A percentile compares a stretch with the other conserved stretches of the same genome.
These are phyloP conservation scores for Periparus ater DNA, from an alignment of 2,797 vertebrate species.

Conservation along the genomic window DNA sequence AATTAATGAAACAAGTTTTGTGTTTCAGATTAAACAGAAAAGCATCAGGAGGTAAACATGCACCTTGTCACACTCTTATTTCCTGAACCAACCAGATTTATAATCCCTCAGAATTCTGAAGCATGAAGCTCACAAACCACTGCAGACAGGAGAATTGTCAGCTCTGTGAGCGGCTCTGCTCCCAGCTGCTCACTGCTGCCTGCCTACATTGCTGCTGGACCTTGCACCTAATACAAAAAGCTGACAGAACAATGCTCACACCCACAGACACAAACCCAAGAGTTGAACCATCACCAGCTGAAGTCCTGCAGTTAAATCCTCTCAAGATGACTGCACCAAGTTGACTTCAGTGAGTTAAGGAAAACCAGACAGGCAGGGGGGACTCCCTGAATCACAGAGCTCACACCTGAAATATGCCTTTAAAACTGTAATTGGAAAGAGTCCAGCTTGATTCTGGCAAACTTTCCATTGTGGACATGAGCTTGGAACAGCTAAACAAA, in stretches of 20 bases:
- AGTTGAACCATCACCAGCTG: background rate
- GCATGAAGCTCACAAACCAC: background rate
- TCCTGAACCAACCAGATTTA: conserved; percentile 43
- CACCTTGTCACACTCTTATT: conserved; percentile 43
- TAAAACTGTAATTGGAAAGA: background rate
- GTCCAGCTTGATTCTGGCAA: background rate
- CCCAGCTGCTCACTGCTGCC: background rate
- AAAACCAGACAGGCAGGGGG: background rate
- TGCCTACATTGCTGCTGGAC: background rate
- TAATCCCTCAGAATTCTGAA: conserved; percentile 29
- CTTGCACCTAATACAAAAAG: background rate
- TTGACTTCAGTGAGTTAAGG: background rate
- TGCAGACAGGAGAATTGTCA: background rate
- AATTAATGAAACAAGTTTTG: conserved; percentile 62
- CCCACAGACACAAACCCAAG: background rate
- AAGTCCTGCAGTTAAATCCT: background rate
- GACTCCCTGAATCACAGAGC: background rate
- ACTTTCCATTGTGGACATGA: background rate
- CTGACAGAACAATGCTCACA: background rate
- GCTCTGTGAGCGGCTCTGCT: background rate
- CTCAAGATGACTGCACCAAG: background rate
- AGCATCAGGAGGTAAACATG: conserved; percentile 37
- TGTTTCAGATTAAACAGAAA: conserved; percentile 54
- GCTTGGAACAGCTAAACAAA: background rate
- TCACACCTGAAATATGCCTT: fast-evolving